phyloP scores from a whole-genome alignment of 2,797 vertebrate species.

The Falco concolor region DNA sequence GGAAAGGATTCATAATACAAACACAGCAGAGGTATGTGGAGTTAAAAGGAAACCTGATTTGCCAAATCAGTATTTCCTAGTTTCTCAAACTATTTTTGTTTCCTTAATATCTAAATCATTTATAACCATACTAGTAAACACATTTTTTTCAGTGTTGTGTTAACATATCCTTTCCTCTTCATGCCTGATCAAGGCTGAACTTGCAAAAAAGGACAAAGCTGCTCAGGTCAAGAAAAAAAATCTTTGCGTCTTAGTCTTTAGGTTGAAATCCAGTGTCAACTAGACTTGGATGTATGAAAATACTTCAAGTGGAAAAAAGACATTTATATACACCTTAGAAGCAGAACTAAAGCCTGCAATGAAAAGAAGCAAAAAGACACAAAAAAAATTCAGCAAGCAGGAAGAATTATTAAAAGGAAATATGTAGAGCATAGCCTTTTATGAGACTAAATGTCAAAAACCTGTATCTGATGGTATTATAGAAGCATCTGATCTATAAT shows the following conservation, averaged over 20 bases:
- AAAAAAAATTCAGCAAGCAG: neutral
- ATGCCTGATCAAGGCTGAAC: neutral
- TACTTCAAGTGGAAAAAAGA: neutral
- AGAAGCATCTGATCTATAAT: neutral
- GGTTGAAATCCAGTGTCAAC: neutral
- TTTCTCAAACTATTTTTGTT: neutral
- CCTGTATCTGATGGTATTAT: neutral
- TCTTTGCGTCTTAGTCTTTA: neutral
- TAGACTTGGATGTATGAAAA: neutral
- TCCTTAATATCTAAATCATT: neutral
- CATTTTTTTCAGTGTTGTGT: neutral
- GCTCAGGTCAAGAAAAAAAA: neutral
- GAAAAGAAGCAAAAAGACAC: neutral
- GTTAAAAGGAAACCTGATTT: neutral
- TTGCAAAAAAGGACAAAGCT: neutral
- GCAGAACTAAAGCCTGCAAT: neutral
- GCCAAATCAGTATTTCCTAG: neutral
- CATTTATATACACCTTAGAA: neutral
- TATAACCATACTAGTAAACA: neutral
- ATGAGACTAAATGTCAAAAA: neutral
- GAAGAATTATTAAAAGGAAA: neutral
- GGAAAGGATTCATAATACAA: neutral
- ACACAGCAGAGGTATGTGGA: neutral
- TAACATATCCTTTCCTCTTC: neutral
- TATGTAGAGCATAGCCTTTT: neutral